Evolutionary conservation across 1,140 invertebrate species (phyloP), one percentile per base, ranked within the genome.

Genomic region (Plectrocnemia conspersa): DNA sequence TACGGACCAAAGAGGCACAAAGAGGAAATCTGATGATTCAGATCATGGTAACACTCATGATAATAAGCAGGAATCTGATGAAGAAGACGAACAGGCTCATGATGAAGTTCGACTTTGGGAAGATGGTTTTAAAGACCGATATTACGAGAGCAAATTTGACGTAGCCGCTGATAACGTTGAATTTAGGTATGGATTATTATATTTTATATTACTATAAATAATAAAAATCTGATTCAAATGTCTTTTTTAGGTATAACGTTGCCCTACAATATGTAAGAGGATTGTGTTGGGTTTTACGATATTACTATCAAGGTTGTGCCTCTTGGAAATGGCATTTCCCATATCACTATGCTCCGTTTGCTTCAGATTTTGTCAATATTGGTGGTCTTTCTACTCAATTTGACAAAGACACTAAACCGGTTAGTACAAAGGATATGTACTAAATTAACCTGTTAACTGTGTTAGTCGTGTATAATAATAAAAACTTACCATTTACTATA

Each of bases 261-360:
- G 93, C 91, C 5, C 76, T 88, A 45, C 91, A 97, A 70, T 99
- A 99, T 75, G 92, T 97, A 0, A 79, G 85, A 36, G 97, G 97
- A 0, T 76, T 99, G 7, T 97, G 93, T 74, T 99, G 97, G 97
- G 97, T 99, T 5, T 75, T 99, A 11, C 83, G 88, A 53, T 99
- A 99, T 75, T 99, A 98, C 74, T 98, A 98, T 77, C 96, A 98
- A 82, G 97, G 97, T 35, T 99, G 97, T 76, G 89, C 93, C 16
- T 97, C 93, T 2, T 99, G 97, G 97, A 93, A 97, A 72, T 99
- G 97, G 97, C 99, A 97, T 76, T 99, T 94, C 74, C 97, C 97
- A 0, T 99, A 96, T 71, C 97, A 99, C 74, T 99, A 99, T 79
- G 97, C 97, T 2, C 97, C 97, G n/a, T 99, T 99, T 78, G 97